Conservation (phyloP, 2,113 vertebrate species). For the Taurulus bubalis region DNA sequence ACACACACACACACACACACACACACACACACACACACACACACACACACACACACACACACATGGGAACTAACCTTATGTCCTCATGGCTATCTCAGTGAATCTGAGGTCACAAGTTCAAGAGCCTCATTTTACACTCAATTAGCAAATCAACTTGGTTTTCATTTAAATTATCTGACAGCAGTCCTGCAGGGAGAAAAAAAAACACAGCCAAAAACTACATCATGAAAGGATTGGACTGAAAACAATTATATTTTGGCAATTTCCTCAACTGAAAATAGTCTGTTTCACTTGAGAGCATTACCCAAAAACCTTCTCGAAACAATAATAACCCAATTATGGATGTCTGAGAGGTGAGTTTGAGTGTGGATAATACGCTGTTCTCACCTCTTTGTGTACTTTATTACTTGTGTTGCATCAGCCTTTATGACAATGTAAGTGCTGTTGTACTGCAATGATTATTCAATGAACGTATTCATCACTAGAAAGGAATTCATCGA, state of each 20-base stretch:
- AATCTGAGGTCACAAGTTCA: conserved; percentile 50
- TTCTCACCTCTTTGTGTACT: not conserved
- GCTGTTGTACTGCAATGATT: not conserved
- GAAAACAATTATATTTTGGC: conserved; percentile 46
- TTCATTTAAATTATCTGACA: conserved; percentile 37
- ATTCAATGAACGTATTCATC: not conserved
- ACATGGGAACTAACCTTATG: not conserved
- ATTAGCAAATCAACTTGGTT: conserved; percentile 54
- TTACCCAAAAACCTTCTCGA: conserved; percentile 29
- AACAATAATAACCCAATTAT: conserved; percentile 49
- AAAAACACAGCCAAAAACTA: conserved; percentile 14
- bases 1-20: not conserved
- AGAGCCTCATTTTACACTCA: conserved; percentile 47
- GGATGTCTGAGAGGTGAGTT: conserved; percentile 31
- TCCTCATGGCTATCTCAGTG: conserved; percentile 25
- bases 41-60: not conserved
- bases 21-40: not conserved
- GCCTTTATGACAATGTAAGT: not conserved
- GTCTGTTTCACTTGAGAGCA: conserved; percentile 34
- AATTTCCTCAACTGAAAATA: conserved; percentile 51
- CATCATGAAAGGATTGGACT: conserved; percentile 35
- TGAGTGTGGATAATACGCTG: conserved; percentile 14
- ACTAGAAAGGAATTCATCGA: not conserved
- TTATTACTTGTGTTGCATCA: not conserved
- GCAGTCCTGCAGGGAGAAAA: conserved; percentile 8